These are phyloP conservation scores for Thermophis baileyi DNA, from an alignment of 2,113 vertebrate genomes.

Conservation along the genomic window DNA sequence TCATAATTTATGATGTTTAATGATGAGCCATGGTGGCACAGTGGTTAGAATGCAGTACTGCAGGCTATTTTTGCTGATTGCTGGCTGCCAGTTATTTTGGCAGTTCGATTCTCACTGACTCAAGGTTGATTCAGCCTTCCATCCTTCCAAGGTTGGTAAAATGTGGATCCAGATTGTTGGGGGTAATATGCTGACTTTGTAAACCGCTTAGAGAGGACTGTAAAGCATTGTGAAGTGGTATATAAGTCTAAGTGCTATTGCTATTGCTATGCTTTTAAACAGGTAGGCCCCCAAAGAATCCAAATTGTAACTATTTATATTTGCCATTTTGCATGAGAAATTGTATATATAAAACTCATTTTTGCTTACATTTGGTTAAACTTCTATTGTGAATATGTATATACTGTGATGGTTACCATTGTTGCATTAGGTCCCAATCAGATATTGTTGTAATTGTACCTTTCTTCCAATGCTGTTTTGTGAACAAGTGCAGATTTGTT, in stretches of 20 bases:
- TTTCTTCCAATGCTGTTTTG: background rate
- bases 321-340: background rate
- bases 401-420: background rate
- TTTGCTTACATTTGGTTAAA: background rate
- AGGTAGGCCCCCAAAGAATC: background rate
- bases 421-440: background rate
- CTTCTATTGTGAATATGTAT: background rate
- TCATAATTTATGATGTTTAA: background rate
- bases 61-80: too few relatives aligned
- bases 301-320: background rate
- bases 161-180: too few relatives aligned
- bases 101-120: too few relatives aligned
- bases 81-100: too few relatives aligned
- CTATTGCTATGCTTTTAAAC: background rate
- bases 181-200: too few relatives aligned
- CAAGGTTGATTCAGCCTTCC: too few relatives aligned
- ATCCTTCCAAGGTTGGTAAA: too few relatives aligned
- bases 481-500: background rate
- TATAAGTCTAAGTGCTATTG: too few relatives aligned
- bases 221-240: too few relatives aligned
- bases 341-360: background rate
- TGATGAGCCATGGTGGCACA: too few relatives aligned
- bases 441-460: background rate
- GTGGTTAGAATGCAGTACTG: too few relatives aligned
- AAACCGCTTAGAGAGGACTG: too few relatives aligned